Evolutionary conservation across 1,140 invertebrate genomes (phyloP).

Genomic region (Sinella curviseta): DNA sequence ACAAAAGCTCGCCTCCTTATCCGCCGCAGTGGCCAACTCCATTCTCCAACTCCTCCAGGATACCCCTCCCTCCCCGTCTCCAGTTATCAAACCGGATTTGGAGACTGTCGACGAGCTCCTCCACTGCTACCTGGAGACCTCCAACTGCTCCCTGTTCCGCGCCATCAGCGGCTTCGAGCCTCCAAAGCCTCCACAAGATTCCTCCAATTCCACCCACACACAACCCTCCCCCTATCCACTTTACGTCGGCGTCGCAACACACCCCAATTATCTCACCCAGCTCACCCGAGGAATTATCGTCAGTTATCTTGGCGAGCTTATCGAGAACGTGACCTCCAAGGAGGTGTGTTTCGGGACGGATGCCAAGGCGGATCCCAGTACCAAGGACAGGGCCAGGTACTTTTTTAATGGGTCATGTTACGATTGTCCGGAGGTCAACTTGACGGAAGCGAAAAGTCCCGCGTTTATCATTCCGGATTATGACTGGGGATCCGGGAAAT

Average conservation of each 20-base stretch:
- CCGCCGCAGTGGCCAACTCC: slow-evolving; percentile 45
- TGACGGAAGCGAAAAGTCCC: slow-evolving; percentile 73
- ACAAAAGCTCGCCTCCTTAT: slow-evolving; percentile 41
- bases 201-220: too few relatives aligned
- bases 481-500: slow-evolving; percentile 73
- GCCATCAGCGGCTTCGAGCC: slow-evolving; percentile 58
- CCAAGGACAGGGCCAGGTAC: slow-evolving; percentile 52
- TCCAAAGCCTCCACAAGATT: too few relatives aligned
- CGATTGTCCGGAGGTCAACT: slow-evolving; percentile 68
- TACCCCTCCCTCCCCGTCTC: background rate
- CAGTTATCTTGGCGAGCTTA: slow-evolving; percentile 59
- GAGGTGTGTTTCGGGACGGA: slow-evolving; percentile 41
- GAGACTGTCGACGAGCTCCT: slow-evolving; percentile 68
- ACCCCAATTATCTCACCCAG: slow-evolving; percentile 56
- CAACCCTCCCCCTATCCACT: slow-evolving; percentile 53
- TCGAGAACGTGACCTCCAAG: slow-evolving; percentile 50
- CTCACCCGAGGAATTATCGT: slow-evolving; percentile 60
- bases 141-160: slow-evolving; percentile 69
- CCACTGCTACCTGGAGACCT: slow-evolving; percentile 73
- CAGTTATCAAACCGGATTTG: slow-evolving; percentile 1
- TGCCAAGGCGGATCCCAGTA: too few relatives aligned
- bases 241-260: slow-evolving; percentile 62
- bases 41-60: slow-evolving; percentile 27
- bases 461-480: slow-evolving; percentile 78
- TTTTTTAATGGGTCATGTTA: slow-evolving; percentile 69